Evolutionary conservation across 2,797 vertebrate species (phyloP).

Genomic region (Pseudochromis fuscus): DNA sequence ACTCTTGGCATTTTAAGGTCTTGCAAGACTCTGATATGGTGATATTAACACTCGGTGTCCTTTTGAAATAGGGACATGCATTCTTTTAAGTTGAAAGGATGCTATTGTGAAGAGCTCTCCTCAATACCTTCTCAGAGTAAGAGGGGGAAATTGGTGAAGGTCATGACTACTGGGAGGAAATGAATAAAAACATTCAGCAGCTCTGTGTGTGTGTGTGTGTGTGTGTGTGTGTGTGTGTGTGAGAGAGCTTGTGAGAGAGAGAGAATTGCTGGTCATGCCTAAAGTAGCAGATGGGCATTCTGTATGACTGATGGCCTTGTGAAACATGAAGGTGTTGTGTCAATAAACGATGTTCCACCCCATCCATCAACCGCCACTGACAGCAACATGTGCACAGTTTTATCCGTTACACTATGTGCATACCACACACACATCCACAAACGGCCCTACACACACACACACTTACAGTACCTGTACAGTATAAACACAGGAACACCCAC

Average conservation of each 20-base stretch:
- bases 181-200: conserved; percentile 57
- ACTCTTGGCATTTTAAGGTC: conserved; percentile 63
- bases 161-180: conserved; percentile 69
- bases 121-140: conserved; percentile 10
- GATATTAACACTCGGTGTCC: conserved; percentile 60
- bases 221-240: conserved; percentile 32
- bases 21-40: conserved; percentile 33
- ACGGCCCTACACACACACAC: conserved; percentile 13
- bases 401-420: conserved; percentile 46
- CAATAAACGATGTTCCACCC: conserved; percentile 80
- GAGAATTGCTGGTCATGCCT: conserved; percentile 51
- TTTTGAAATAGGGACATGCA: conserved; percentile 47
- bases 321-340: conserved; percentile 85
- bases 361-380: conserved; percentile 77
- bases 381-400: conserved; percentile 73
- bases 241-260: conserved; percentile 25
- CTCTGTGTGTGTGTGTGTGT: conserved; percentile 9
- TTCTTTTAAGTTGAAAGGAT: conserved; percentile 57
- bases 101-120: conserved; percentile 51
- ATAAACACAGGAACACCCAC: conserved; percentile 54
- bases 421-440: conserved; percentile 13
- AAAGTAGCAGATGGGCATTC: conserved; percentile 73
- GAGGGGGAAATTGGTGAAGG: conserved; percentile 64
- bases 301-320: conserved; percentile 80
- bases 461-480: conserved; percentile 29